Evolutionary conservation across 2,113 vertebrate genomes (phyloP).

Genomic region (Nematolebias whitei): DNA sequence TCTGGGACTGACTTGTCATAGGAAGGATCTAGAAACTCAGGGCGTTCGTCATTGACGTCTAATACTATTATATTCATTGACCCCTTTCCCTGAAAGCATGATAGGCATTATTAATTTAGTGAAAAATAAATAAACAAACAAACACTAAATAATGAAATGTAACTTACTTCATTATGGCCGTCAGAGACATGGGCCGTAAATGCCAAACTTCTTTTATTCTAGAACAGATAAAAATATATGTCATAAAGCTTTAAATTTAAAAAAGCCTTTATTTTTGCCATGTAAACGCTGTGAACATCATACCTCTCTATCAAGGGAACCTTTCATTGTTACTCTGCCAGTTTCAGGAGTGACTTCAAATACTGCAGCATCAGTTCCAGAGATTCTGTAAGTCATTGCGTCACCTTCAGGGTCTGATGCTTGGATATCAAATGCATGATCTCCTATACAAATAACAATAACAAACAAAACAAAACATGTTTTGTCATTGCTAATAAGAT

Average conservation of each 20-base stretch:
- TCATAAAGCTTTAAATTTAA: background rate
- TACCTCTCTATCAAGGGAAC: conserved; percentile 81
- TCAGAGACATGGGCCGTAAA: conserved; percentile 17
- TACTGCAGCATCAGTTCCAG: background rate
- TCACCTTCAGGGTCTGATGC: conserved; percentile 63
- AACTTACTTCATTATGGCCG: background rate
- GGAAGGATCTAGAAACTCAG: conserved; percentile 67
- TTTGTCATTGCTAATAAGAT: background rate
- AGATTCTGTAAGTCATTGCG: conserved; percentile 60
- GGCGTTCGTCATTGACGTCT: conserved; percentile 83
- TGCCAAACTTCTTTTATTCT: fast-evolving
- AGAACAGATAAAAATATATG: background rate
- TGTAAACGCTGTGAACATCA: background rate
- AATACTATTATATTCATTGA: conserved; percentile 21
- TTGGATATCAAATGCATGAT: conserved; percentile 56
- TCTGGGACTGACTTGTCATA: conserved; percentile 73
- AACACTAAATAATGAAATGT: background rate
- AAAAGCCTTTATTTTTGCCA: background rate
- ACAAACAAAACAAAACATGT: background rate
- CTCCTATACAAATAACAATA: conserved; percentile 53
- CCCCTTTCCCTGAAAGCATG: conserved; percentile 37
- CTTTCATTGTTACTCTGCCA: conserved; percentile 60
- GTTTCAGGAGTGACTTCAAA: conserved; percentile 6
- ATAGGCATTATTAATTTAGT: conserved; percentile 8
- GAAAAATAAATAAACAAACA: background rate